Base-by-base conservation (phyloP, 2,797 vertebrate genomes). In the Harpagifer antarcticus region DNA sequence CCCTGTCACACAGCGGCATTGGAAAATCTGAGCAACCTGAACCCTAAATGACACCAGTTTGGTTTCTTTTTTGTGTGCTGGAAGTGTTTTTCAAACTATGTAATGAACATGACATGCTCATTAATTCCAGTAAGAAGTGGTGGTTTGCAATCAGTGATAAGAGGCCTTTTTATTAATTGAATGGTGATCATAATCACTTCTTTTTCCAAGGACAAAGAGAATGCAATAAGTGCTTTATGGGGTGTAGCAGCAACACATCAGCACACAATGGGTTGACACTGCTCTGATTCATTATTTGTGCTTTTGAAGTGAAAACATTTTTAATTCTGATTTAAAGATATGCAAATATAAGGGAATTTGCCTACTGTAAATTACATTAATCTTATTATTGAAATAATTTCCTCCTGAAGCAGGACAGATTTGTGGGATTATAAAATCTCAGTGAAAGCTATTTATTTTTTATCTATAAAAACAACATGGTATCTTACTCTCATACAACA, bases 141-240 rank as follows among this genome's bases (percentile, higher is more conserved):
- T 45, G 15, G 33, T 10, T 55, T 72, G 44, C 43, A 79, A 74
- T 79, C 72, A 71, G 44, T 1, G 31, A 20, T 48, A 14, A 6
- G 47, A 7, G 68, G 15, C 16, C 6, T 42, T 57, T 65, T 31
- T 3, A 6, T 54, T 70, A 31, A 48, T 23, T 23, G 40, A 64
- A 17, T 57, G 10, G 19, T 70, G 20, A 76, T 67, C 33, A 37
- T 17, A 27, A 76, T 63, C 42, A 27, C 55, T 70, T 68, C 3
- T 52, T 6, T 56, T 72, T 12, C 17, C 43, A 79, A 67, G 49
- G 62, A 54, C 65, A 47, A 19, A 3, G 44, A 55, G 6, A 10
- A 16, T 37, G 15, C 37, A 54, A 20, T 42, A 70, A 52, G 12
- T 10, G 45, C n/a, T 43, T 63, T 42, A 4, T 58, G 1, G 7